phyloP scores from a whole-genome alignment of 2,888 invertebrate genomes.

The Proisotoma minuta region DNA sequence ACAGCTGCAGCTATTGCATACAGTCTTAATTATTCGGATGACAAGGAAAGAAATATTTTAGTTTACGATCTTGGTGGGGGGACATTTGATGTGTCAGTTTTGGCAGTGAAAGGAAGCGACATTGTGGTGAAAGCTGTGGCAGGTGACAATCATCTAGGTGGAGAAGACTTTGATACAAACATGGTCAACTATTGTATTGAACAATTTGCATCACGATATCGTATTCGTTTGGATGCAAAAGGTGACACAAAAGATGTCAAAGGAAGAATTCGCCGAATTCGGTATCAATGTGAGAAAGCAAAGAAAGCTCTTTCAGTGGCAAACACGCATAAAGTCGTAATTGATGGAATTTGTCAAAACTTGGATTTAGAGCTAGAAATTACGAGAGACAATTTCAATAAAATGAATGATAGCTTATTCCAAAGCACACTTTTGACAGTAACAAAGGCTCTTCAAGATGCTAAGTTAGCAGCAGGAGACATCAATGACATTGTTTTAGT shows the following conservation, averaged over 20 bases:
- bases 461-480: neutral
- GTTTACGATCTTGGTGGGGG: slow-evolving; percentile 35
- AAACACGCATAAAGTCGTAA: neutral
- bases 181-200: slow-evolving; percentile 21
- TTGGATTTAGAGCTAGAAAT: slow-evolving; percentile 11
- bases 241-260: slow-evolving; percentile 54
- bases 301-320: slow-evolving; percentile 11
- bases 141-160: slow-evolving; percentile 17
- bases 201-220: slow-evolving; percentile 1
- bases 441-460: slow-evolving; percentile 11
- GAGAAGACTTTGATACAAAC: slow-evolving; percentile 19
- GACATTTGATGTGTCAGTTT: slow-evolving; percentile 33
- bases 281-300: slow-evolving; percentile 17
- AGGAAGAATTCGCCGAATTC: slow-evolving; percentile 13
- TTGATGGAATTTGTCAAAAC: slow-evolving; percentile 12
- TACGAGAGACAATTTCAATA: slow-evolving; percentile 20
- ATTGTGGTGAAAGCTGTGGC: slow-evolving; percentile 14
- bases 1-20: slow-evolving; percentile 68
- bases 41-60: slow-evolving; percentile 14
- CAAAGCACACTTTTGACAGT: slow-evolving; percentile 14
- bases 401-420: slow-evolving; percentile 13
- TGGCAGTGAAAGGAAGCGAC: slow-evolving; percentile 9
- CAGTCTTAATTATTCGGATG: slow-evolving; percentile 11
- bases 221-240: neutral
- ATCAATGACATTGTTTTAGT: slow-evolving; percentile 50